Evolutionary conservation across 1,140 invertebrate species (phyloP).

Genomic region (Nixonia krombeini): DNA sequence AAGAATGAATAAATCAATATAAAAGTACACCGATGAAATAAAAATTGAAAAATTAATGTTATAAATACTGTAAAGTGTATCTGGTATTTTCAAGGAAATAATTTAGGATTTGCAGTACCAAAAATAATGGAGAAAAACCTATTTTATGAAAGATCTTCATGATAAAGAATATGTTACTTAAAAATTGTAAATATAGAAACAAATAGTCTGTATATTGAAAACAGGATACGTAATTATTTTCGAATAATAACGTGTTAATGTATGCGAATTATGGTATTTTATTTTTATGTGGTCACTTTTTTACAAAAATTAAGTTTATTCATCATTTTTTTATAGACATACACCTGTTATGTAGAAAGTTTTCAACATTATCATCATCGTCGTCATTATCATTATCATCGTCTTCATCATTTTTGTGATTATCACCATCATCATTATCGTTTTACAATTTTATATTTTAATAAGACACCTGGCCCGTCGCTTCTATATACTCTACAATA

Average conservation of each 20-base stretch:
- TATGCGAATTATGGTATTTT: neutral
- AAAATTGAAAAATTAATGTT: too few relatives aligned
- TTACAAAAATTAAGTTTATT: constrained; percentile 71
- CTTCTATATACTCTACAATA: constrained; percentile 30
- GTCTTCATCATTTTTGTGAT: too few relatives aligned
- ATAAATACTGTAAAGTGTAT: too few relatives aligned
- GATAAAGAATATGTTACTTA: neutral
- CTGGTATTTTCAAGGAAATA: too few relatives aligned
- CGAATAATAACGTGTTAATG: neutral
- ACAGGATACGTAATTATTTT: too few relatives aligned
- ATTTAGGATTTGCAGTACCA: too few relatives aligned
- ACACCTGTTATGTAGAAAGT: constrained; percentile 68
- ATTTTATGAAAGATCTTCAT: constrained; percentile 1
- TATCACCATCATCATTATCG: too few relatives aligned
- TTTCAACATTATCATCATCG: too few relatives aligned
- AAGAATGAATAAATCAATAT: too few relatives aligned
- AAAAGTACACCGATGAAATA: too few relatives aligned
- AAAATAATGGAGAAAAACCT: too few relatives aligned
- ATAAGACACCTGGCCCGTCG: constrained; percentile 54
- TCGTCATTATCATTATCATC: too few relatives aligned
- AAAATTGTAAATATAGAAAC: neutral
- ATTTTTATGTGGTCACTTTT: constrained; percentile 26
- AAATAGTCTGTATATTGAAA: neutral
- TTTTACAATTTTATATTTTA: constrained; percentile 59
- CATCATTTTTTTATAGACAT: constrained; percentile 66